Conservation (phyloP, 2,888 invertebrate genomes). For the Bellardia pandia region DNA sequence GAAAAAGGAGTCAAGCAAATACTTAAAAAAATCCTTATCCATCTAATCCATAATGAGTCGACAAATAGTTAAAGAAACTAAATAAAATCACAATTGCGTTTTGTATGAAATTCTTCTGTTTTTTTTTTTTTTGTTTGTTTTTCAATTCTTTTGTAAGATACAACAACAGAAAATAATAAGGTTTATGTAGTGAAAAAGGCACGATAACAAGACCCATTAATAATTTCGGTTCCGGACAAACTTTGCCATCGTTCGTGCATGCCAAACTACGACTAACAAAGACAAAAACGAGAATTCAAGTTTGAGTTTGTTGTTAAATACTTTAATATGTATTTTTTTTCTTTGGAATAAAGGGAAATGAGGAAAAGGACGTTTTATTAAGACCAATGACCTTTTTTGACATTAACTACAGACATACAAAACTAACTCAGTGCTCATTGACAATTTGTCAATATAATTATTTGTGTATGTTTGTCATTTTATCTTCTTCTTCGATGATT, state of each 20-base stretch:
- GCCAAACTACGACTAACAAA: neutral
- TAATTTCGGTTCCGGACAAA: slow-evolving; percentile 78
- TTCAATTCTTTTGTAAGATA: neutral
- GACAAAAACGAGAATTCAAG: neutral
- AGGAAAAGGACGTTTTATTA: slow-evolving; percentile 28
- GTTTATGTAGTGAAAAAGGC: slow-evolving; percentile 84
- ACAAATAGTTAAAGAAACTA: slow-evolving; percentile 50
- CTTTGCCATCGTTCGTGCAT: slow-evolving; percentile 57
- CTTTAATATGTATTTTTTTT: slow-evolving; percentile 35
- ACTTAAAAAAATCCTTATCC: slow-evolving; percentile 18
- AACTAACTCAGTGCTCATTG: slow-evolving; percentile 61
- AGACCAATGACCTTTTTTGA: slow-evolving; percentile 65
- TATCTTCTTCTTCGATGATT: slow-evolving; percentile 2
- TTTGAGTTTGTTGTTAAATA: slow-evolving; percentile 63
- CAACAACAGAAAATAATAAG: slow-evolving; percentile 57
- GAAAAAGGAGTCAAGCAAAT: slow-evolving; percentile 15
- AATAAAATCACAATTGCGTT: slow-evolving; percentile 16
- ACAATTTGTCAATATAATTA: slow-evolving; percentile 82
- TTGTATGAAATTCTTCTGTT: neutral
- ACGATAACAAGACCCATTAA: slow-evolving; percentile 84
- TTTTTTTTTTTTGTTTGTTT: too few species aligned
- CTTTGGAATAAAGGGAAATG: neutral
- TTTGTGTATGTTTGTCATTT: slow-evolving; percentile 63
- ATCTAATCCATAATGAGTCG: slow-evolving; percentile 60
- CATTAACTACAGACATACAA: slow-evolving; percentile 69